A percentile compares a stretch with the other conserved stretches of the same genome.
These are phyloP conservation scores for Pristionchus fissidentatus DNA, from an alignment of 2,888 invertebrate species.

Conservation along the genomic window DNA sequence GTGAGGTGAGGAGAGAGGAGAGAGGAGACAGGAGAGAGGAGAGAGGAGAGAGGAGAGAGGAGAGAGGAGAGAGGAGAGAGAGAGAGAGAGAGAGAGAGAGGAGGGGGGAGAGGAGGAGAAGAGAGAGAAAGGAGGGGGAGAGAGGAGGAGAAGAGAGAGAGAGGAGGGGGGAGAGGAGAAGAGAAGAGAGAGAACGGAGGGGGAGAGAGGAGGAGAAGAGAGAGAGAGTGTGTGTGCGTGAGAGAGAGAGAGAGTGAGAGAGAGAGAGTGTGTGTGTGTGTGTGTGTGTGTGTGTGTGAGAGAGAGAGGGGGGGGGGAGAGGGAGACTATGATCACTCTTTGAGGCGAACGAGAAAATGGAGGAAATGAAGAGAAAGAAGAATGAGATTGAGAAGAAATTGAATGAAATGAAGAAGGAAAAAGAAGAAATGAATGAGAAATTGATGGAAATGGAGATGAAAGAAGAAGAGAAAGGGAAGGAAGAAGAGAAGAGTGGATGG, in stretches of 20 bases:
- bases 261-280: no score
- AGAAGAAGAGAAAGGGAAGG: not conserved
- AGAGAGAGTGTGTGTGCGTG: constrained; percentile 25
- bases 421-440: constrained; percentile 48
- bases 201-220: not conserved
- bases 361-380: not conserved
- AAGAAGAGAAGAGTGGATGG: no score
- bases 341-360: not conserved
- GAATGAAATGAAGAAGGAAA: not conserved
- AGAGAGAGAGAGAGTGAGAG: constrained; percentile 48
- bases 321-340: not conserved
- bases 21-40: no score
- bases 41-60: not conserved
- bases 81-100: not conserved
- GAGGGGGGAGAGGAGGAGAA: not conserved
- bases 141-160: not conserved
- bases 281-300: not conserved
- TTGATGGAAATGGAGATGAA: constrained; percentile 38
- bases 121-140: no score
- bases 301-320: not conserved
- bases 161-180: not conserved
- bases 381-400: not conserved
- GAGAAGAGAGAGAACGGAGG: not conserved
- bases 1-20: not conserved
- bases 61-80: not conserved